A percentile compares a stretch with the other conserved stretches of the same genome.
These are phyloP conservation scores for Crypturellus undulatus DNA, from an alignment of 2,113 vertebrate species.

Conservation along the genomic window DNA sequence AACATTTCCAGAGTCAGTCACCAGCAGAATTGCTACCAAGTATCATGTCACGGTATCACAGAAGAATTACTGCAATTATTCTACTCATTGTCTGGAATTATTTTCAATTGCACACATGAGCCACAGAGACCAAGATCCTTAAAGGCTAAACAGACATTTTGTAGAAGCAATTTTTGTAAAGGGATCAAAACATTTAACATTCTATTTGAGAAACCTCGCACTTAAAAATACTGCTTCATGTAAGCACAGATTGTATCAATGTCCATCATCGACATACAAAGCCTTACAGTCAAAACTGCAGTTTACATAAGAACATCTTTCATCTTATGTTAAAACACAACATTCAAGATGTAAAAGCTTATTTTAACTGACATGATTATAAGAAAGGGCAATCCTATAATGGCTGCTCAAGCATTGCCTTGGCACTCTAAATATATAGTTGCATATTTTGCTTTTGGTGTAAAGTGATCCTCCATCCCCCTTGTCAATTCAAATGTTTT, in stretches of 20 bases:
- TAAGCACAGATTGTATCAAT: background rate
- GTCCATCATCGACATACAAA: background rate
- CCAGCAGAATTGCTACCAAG: background rate
- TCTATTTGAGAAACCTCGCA: background rate
- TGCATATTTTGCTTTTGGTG: conserved; percentile 7
- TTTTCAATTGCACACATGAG: background rate
- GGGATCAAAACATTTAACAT: background rate
- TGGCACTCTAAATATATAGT: background rate
- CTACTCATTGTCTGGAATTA: background rate
- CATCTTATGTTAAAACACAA: conserved; percentile 4
- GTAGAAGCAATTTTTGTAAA: background rate
- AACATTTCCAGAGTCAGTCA: background rate
- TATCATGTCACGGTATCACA: background rate
- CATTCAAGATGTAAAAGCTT: background rate
- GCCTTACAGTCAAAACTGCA: background rate
- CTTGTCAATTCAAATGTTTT: conserved; percentile 15
- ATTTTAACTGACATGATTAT: background rate
- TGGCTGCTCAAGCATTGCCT: background rate
- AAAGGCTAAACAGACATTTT: background rate
- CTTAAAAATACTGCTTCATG: background rate
- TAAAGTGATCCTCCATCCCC: background rate
- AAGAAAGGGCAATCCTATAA: conserved; percentile 9
- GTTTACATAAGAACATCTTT: conserved; percentile 31
- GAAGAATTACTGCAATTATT: background rate
- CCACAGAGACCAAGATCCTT: background rate